These are phyloP conservation scores for Arrhamphus sclerolepis DNA, from an alignment of 2,797 vertebrate genomes.

Conservation along the genomic window DNA sequence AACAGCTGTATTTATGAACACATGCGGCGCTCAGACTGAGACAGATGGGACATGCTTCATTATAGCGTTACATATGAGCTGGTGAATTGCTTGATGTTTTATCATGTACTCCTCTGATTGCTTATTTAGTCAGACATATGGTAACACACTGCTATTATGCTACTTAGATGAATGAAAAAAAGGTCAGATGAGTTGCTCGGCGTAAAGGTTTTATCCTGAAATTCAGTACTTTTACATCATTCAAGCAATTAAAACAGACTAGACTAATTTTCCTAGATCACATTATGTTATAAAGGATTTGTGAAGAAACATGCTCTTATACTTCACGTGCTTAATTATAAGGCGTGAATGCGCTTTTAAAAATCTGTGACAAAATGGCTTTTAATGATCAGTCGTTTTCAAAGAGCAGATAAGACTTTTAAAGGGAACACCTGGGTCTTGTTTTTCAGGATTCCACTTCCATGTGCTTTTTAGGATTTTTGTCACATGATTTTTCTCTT, in stretches of 20 bases:
- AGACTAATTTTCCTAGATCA: neutral
- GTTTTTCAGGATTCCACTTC: too few relatives aligned
- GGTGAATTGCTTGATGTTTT: conserved; percentile 70
- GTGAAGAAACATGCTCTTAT: neutral
- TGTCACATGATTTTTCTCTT: too few relatives aligned
- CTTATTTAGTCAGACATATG: conserved; percentile 74
- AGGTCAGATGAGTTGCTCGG: conserved; percentile 52
- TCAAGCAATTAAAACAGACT: conserved; percentile 23
- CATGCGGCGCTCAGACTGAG: conserved; percentile 35
- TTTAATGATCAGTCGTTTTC: too few relatives aligned
- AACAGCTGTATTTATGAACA: conserved; percentile 57
- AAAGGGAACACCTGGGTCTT: too few relatives aligned
- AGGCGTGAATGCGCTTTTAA: too few relatives aligned
- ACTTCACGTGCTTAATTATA: too few relatives aligned
- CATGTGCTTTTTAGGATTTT: too few relatives aligned
- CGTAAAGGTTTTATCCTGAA: conserved; percentile 23
- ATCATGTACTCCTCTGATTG: conserved; percentile 64
- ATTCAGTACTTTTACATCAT: conserved; percentile 40
- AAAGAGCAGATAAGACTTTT: too few relatives aligned
- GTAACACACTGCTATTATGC: conserved; percentile 57
- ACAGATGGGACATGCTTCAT: conserved; percentile 75
- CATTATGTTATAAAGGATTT: neutral
- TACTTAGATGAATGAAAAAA: conserved; percentile 64
- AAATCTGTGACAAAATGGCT: too few relatives aligned
- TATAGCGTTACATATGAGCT: conserved; percentile 62